Evolutionary conservation across 1,140 invertebrate genomes (phyloP), one percentile per base, ranked within the genome.

Genomic region (Sycobia sp.): DNA sequence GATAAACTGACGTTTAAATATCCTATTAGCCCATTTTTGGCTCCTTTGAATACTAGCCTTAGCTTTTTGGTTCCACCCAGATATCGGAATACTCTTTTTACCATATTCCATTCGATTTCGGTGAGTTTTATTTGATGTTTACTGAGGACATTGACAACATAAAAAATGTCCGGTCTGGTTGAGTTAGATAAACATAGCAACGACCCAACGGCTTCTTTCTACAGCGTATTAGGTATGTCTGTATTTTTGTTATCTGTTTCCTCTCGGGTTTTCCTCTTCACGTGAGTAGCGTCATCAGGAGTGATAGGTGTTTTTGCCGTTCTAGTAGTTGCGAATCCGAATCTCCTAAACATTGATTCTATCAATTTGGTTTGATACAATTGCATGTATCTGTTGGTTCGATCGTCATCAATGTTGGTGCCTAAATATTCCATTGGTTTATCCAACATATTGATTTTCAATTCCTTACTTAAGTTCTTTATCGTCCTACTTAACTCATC

Each of bases 111-210:
- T 5, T 49, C 44, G 3, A 11, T 14, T 14, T 58, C 25, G 4
- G 29, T 60, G 5, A 44, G 57, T 38, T 60, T 60, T 50, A 60
- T 13, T 22, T 53, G 49, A 41, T 62, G 59, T 34, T 49, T 39
- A 53, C 59, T 62, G 5, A 23, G 23, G 3, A 44, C 47, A 18
- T 62, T 61, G 5, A 18, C 34, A 14, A 22, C 11, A 38, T 60
- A 49, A 10, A 20, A 32, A 34, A 60, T 51, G 13, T 60, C 46
- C 13, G 49, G 59, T 23, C 57, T 46, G 16, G 34, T 60, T 10
- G 44, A 43, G 39, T 50, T 60, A 1, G 57, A 39, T 13, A 60
- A 18, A 16, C 50, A 50, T 18, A 60, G 34, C 7, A 60, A 23
- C 20, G 14, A 34, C 29, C 57, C 11, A 27, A 61, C 23, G 2